Percentiles rank a stretch among this genome's conserved stretches.
phyloP scores from a whole-genome alignment of 2,797 vertebrate genomes.

The Furcifer pardalis region DNA sequence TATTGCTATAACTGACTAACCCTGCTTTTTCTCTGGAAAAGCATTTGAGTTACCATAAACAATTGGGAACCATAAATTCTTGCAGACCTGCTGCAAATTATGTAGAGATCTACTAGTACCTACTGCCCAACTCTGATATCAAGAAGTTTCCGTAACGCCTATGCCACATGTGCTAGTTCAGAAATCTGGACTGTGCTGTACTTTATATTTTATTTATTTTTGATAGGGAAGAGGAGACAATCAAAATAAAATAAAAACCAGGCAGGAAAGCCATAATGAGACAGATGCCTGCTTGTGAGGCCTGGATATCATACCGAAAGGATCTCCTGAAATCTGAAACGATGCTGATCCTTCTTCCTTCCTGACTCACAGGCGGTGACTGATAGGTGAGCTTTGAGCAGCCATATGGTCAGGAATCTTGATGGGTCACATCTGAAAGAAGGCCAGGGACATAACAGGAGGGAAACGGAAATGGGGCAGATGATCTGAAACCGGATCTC shows the following conservation, averaged over 20 bases:
- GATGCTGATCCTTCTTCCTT: conserved; percentile 31
- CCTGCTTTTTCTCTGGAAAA: too few relatives aligned
- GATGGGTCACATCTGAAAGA: conserved; percentile 52
- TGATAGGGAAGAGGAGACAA: conserved; percentile 44
- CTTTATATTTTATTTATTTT: background rate
- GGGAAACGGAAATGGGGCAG: conserved; percentile 50
- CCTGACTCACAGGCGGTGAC: conserved; percentile 50
- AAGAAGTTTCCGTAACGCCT: background rate
- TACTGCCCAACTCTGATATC: background rate
- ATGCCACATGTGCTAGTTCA: background rate
- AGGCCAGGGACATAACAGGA: conserved; percentile 41
- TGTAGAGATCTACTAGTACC: background rate
- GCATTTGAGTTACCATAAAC: background rate
- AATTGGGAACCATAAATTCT: background rate
- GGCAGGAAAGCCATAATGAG: conserved; percentile 41
- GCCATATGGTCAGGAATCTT: conserved; percentile 67
- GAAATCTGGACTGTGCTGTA: background rate
- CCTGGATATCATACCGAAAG: conserved; percentile 46
- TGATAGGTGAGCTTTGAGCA: conserved; percentile 57
- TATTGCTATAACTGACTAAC: too few relatives aligned
- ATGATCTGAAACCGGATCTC: conserved; percentile 55
- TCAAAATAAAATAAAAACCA: conserved; percentile 15
- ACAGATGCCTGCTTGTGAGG: conserved; percentile 51
- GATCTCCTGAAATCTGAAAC: conserved; percentile 56
- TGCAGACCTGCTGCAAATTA: background rate